Conservation (phyloP, 2,113 vertebrate species). For the Hoplias malabaricus region DNA sequence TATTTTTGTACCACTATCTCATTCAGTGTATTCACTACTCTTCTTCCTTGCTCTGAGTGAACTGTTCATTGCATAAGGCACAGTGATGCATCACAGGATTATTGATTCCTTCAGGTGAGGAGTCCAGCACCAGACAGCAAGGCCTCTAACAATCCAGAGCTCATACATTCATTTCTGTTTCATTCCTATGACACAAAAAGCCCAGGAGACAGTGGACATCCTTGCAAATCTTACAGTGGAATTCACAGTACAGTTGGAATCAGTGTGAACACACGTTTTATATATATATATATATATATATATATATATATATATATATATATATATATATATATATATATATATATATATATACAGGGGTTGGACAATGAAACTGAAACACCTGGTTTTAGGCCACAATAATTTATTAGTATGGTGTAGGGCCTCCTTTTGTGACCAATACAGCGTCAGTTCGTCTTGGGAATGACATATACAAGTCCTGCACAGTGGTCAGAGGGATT, state of each 20-base stretch:
- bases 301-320: neutral
- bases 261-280: constrained; percentile 17
- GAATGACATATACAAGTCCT: no score
- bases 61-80: constrained; percentile 49
- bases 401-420: no score
- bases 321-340: neutral
- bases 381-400: no score
- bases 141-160: constrained; percentile 19
- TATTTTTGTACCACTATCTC: constrained; percentile 6
- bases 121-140: constrained; percentile 18
- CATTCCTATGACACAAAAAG: constrained; percentile 18
- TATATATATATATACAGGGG: no score
- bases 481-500: no score
- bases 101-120: neutral
- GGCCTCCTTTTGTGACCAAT: no score
- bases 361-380: no score
- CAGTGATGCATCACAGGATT: constrained; percentile 39
- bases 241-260: constrained; percentile 34
- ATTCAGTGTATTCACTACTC: constrained; percentile 16
- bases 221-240: constrained; percentile 6
- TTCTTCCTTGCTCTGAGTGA: constrained; percentile 20
- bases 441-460: no score
- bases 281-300: neutral
- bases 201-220: neutral
- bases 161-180: constrained; percentile 34